A percentile compares a stretch with the other conserved stretches of the same genome.
These are phyloP conservation scores for Hyles euphorbiae DNA, from an alignment of 1,140 invertebrate genomes.

Conservation along the genomic window DNA sequence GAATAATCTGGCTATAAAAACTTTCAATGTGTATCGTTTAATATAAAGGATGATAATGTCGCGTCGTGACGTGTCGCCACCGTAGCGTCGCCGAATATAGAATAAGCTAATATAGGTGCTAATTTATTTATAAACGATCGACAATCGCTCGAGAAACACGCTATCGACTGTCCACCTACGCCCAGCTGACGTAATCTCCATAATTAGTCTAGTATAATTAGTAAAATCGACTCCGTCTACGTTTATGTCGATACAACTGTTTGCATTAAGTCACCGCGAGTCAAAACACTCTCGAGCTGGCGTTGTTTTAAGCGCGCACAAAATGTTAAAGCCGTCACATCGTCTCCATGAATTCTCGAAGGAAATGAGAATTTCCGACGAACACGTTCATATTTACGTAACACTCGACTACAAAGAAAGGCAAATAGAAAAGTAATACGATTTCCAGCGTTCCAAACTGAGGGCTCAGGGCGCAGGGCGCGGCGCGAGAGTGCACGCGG, in stretches of 20 bases:
- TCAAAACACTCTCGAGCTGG: not conserved
- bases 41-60: not conserved
- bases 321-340: constrained; percentile 23
- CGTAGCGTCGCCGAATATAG: constrained; percentile 4
- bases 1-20: constrained; percentile 1
- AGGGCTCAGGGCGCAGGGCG: constrained; percentile 20
- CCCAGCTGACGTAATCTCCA: constrained; percentile 5
- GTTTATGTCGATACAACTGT: no score
- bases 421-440: constrained; percentile 71
- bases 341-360: constrained; percentile 56
- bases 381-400: constrained; percentile 68
- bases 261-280: no score
- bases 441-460: constrained; percentile 45
- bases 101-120: constrained; percentile 2
- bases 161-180: not conserved
- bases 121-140: constrained; percentile 6
- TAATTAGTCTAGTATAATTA: no score
- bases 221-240: no score
- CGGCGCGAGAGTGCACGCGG: constrained; percentile 34
- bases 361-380: constrained; percentile 66
- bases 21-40: not conserved
- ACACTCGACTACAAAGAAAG: constrained; percentile 72
- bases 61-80: constrained; percentile 5
- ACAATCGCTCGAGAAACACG: not conserved
- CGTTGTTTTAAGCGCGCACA: not conserved